A percentile compares a stretch with the other conserved stretches of the same genome.
Evolutionary conservation across 2,113 vertebrate species (phyloP).

Genomic region (Synchiropus splendidus): DNA sequence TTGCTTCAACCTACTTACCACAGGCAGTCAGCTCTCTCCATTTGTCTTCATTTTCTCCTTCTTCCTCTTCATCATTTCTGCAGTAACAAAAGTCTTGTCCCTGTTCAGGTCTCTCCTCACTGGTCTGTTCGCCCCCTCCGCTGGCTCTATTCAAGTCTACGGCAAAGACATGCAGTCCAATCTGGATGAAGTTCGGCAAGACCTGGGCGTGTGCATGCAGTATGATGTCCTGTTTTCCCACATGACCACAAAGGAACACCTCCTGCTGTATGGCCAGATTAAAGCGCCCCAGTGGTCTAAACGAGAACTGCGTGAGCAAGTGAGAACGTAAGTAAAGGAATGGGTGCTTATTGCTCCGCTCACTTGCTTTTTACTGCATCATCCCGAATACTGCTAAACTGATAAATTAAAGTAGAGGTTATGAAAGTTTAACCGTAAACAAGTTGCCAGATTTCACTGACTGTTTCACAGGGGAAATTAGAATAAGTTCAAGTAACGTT

Average conservation of each 20-base stretch:
- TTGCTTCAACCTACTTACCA: no score
- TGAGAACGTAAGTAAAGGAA: constrained; percentile 70
- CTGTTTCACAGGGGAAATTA: constrained; percentile 10
- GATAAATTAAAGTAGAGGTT: no score
- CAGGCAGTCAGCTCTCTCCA: no score
- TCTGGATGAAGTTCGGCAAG: constrained; percentile 71
- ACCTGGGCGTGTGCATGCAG: constrained; percentile 94
- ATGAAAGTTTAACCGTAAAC: constrained; percentile 82
- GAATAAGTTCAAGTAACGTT: constrained; percentile 3
- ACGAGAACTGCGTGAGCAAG: constrained; percentile 75
- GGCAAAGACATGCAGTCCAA: constrained; percentile 79
- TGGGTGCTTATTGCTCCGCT: no score
- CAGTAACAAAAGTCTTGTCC: no score
- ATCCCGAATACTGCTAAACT: no score
- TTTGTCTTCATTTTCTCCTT: no score
- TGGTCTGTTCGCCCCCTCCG: constrained; percentile 78
- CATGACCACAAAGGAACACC: constrained; percentile 87
- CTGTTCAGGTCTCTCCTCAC: constrained; percentile 84
- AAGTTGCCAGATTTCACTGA: constrained; percentile 5
- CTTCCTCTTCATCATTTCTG: no score
- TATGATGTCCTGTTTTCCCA: constrained; percentile 89
- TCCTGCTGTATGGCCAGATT: constrained; percentile 85
- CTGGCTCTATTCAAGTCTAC: constrained; percentile 82
- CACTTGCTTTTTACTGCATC: no score
- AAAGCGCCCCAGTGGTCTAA: constrained; percentile 84